Percentiles rank a stretch among this genome's conserved stretches.
phyloP scores from a whole-genome alignment of 2,888 invertebrate species.

The Ornithoptera priamus region DNA sequence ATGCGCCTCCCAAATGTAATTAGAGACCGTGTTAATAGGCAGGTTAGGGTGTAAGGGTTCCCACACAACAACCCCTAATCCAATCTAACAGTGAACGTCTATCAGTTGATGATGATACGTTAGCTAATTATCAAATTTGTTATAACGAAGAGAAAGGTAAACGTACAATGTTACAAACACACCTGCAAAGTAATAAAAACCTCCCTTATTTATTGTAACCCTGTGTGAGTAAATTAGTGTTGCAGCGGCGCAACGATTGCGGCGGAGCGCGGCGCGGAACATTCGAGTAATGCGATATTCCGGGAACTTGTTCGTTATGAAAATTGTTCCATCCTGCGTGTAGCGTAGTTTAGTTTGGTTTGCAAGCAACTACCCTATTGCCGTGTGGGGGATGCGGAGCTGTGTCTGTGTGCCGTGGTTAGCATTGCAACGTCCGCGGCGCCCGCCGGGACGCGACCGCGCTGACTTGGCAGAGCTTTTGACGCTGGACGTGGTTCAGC shows the following conservation, averaged over 20 bases:
- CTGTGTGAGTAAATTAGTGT: background rate
- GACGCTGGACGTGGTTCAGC: background rate
- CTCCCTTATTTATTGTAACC: too few species aligned
- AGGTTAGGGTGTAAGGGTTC: too few species aligned
- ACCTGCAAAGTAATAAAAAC: too few species aligned
- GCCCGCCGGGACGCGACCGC: background rate
- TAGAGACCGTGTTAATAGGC: too few species aligned
- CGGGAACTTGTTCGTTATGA: background rate
- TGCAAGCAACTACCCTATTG: background rate
- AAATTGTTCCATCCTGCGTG: background rate
- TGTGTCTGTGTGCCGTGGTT: background rate
- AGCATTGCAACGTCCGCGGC: background rate
- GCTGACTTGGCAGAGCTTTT: background rate
- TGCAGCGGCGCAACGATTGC: background rate
- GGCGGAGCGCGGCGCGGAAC: background rate
- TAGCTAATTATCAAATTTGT: too few species aligned
- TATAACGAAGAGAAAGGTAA: too few species aligned
- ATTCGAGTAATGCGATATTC: background rate
- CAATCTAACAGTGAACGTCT: too few species aligned
- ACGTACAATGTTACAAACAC: too few species aligned
- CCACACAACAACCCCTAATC: too few species aligned
- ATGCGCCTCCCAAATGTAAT: too few species aligned
- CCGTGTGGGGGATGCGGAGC: background rate
- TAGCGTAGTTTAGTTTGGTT: background rate
- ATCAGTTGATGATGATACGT: too few species aligned